A percentile compares a stretch with the other conserved stretches of the same genome.
These are phyloP conservation scores for Sinelater perroti DNA, from an alignment of 2,888 invertebrate species.

Conservation along the genomic window DNA sequence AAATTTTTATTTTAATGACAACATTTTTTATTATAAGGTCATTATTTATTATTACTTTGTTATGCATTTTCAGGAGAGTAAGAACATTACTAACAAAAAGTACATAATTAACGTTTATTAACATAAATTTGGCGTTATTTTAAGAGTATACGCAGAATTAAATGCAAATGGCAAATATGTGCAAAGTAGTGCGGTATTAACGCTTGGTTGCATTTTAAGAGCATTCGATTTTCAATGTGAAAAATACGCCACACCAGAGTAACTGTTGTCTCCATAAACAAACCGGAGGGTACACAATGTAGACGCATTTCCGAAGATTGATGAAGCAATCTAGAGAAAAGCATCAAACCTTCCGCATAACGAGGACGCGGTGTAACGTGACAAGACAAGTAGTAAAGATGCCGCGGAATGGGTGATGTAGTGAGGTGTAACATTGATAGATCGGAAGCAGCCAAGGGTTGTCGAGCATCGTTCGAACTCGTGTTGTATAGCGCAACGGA, in stretches of 20 bases:
- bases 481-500: conserved; percentile 50
- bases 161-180: too few species aligned
- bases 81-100: too few species aligned
- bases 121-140: too few species aligned
- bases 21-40: too few species aligned
- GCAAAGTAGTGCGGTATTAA: conserved; percentile 11
- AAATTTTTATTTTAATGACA: too few species aligned
- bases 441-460: conserved; percentile 49
- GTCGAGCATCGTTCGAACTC: conserved; percentile 50
- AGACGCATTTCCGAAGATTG: conserved; percentile 47
- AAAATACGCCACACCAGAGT: conserved; percentile 34
- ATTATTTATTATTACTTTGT: too few species aligned
- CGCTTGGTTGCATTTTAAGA: conserved; percentile 13
- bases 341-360: conserved; percentile 52
- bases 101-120: too few species aligned
- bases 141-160: too few species aligned
- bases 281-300: conserved; percentile 44
- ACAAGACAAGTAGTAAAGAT: conserved; percentile 54
- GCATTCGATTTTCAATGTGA: conserved; percentile 34
- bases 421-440: conserved; percentile 53
- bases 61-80: too few species aligned
- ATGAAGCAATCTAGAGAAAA: conserved; percentile 52
- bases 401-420: conserved; percentile 49
- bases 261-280: conserved; percentile 41
- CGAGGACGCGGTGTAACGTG: conserved; percentile 49